phyloP scores from a whole-genome alignment of 2,797 vertebrate genomes.

The Erpetoichthys calabaricus region DNA sequence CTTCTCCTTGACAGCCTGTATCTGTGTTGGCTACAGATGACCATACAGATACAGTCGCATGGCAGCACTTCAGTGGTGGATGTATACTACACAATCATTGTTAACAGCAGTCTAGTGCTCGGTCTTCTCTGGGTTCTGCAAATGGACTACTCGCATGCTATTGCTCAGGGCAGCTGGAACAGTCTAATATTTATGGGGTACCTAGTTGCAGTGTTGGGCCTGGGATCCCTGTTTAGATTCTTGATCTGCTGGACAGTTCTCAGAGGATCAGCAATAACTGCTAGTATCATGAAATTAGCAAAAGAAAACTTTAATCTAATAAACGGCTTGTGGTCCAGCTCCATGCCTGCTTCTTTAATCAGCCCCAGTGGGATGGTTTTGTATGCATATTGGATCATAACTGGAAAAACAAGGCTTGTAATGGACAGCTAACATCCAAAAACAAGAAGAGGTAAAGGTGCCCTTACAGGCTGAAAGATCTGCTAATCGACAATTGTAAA shows the following conservation, averaged over 20 bases:
- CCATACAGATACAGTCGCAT: constrained; percentile 25
- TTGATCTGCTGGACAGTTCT: constrained; percentile 30
- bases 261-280: constrained; percentile 36
- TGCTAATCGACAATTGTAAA: too few relatives aligned
- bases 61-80: constrained; percentile 32
- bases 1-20: constrained; percentile 45
- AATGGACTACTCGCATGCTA: constrained; percentile 34
- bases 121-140: constrained; percentile 50
- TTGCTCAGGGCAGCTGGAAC: constrained; percentile 41
- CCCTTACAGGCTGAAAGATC: too few relatives aligned
- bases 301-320: constrained; percentile 17
- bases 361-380: background rate
- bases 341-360: background rate
- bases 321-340: background rate
- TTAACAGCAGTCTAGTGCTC: constrained; percentile 46
- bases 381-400: too few relatives aligned
- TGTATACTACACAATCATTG: constrained; percentile 42
- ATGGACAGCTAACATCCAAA: too few relatives aligned
- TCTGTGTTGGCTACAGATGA: constrained; percentile 43
- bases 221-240: constrained; percentile 38
- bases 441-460: too few relatives aligned
- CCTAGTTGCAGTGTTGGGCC: constrained; percentile 42
- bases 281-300: constrained; percentile 36
- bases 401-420: too few relatives aligned
- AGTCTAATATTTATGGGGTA: constrained; percentile 53